These are phyloP conservation scores for Drosophila parthenogenetica DNA, from an alignment of 2,888 invertebrate genomes.

Conservation along the genomic window DNA sequence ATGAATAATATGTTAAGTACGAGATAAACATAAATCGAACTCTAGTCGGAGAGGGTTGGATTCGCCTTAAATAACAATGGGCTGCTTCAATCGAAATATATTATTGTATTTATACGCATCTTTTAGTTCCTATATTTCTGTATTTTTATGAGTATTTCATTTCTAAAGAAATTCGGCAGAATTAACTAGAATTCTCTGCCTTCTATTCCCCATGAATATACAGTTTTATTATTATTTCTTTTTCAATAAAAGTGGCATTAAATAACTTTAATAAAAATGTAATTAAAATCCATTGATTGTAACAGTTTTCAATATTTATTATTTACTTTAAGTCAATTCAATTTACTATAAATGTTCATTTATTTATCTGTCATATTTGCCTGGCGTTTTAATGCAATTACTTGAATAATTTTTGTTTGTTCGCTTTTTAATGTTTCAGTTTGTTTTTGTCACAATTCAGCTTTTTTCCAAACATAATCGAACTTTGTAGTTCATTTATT, in stretches of 20 bases:
- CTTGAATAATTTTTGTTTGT: slow-evolving; percentile 27
- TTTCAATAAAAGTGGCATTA: not conserved
- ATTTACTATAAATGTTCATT: slow-evolving; percentile 35
- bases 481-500: slow-evolving; percentile 21
- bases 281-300: slow-evolving; percentile 19
- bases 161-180: too few relatives aligned
- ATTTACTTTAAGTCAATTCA: slow-evolving; percentile 42
- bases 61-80: not conserved
- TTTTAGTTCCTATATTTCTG: too few relatives aligned
- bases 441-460: slow-evolving; percentile 14
- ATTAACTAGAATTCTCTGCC: too few relatives aligned
- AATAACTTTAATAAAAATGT: not conserved
- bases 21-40: slow-evolving; percentile 18
- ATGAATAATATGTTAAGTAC: slow-evolving; percentile 5
- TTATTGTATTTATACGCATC: not conserved
- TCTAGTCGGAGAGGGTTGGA: not conserved
- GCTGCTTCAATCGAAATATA: not conserved
- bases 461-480: slow-evolving; percentile 20
- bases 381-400: slow-evolving; percentile 38
- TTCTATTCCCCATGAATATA: too few relatives aligned
- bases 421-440: not conserved
- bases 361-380: slow-evolving; percentile 22
- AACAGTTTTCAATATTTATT: slow-evolving; percentile 26
- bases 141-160: not conserved
- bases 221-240: too few relatives aligned